Conservation (phyloP, 2,888 invertebrate genomes). For the Furcula furcula region DNA sequence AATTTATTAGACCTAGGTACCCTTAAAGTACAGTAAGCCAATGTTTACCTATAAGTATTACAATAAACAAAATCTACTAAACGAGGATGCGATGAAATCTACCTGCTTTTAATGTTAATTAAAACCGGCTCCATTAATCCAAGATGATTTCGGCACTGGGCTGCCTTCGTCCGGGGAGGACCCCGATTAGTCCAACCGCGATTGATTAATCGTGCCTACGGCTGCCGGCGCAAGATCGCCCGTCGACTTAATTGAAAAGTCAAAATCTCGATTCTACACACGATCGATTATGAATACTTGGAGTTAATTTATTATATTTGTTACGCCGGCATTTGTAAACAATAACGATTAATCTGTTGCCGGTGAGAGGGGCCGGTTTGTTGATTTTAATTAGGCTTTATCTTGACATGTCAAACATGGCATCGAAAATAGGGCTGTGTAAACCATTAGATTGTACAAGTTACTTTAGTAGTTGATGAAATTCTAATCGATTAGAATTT, state of each 20-base stretch:
- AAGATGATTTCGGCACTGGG: conserved; percentile 32
- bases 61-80: neutral
- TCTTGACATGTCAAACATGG: conserved; percentile 14
- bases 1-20: no score
- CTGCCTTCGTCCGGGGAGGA: conserved; percentile 20
- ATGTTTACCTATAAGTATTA: no score
- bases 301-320: conserved; percentile 58
- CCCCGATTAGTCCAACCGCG: conserved; percentile 29
- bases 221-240: conserved; percentile 55
- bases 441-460: no score
- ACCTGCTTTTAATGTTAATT: neutral
- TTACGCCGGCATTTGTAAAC: conserved; percentile 22
- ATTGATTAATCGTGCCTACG: conserved; percentile 70
- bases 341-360: conserved; percentile 22
- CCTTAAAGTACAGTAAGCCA: no score
- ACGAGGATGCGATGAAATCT: neutral
- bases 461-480: no score
- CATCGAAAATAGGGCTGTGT: no score
- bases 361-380: conserved; percentile 12
- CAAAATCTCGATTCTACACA: conserved; percentile 65
- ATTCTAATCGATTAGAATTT: no score
- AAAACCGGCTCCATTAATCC: conserved; percentile 26
- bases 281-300: conserved; percentile 62
- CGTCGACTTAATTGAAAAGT: conserved; percentile 78
- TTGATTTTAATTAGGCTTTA: conserved; percentile 35